Base-by-base conservation (phyloP, 2,113 vertebrate species). In the Tragelaphus strepsiceros region DNA sequence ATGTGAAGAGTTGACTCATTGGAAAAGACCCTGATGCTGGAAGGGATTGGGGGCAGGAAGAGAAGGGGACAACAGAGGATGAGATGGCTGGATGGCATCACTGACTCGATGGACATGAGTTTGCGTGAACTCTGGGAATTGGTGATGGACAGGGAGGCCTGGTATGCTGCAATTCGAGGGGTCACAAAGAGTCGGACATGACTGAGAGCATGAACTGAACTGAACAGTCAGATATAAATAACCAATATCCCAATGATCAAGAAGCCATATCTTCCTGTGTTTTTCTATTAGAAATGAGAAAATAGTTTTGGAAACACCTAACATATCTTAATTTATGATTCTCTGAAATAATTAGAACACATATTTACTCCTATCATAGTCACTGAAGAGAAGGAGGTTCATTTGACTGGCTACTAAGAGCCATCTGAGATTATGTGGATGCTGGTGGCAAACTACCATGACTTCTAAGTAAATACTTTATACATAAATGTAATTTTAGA, bases 271-370 rank as follows among this genome's bases (percentile, higher is more conserved):
- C 6, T 90, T 46, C 10, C 5, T 90, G 1, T 82, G 10, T 61
- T 89, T 59, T 91, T 39, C 17, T 78, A 53, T 78, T 12, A 92
- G 30, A 5, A 94, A n/a, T 67, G 49, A 93, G 26, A 39, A 81
- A 59, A 13, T 62, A 2, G 88, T 16, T 51, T 11, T 21, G 13
- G 7, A 7, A 62, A 5, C 9, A 85, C 13, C 3, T 53, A 78
- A 17, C 2, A 12, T 46, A 62, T 78, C 91, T 95, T 88, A 86
- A 62, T 7, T 6, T 71, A 32, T 92, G 11, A 32, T 14, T 74
- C 7, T 28, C 67, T 96, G 43, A 12, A 74, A 88, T 15, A 96
- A 91, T 6, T 86, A 46, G 11, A 78, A 91, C 12, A 58, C 15
- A 54, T 62, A 2, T 8, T 39, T 10, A 71, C 46, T 88, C 19